phyloP scores from a whole-genome alignment of 2,888 invertebrate species.

The Phlogophora meticulosa region DNA sequence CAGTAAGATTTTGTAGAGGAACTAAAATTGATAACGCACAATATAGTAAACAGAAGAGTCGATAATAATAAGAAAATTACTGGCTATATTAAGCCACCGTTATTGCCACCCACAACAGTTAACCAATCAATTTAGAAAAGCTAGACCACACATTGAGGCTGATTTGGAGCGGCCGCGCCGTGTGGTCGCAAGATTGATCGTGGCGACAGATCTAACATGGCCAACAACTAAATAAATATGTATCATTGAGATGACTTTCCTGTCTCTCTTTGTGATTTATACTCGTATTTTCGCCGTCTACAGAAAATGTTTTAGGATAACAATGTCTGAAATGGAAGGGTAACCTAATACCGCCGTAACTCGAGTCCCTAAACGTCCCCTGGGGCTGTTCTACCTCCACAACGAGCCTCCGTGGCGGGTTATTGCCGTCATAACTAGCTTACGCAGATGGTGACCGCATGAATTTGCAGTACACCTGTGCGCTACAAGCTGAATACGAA shows the following conservation, averaged over 20 bases:
- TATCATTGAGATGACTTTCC: slow-evolving; percentile 10
- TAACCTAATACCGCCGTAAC: slow-evolving; percentile 23
- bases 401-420: slow-evolving; percentile 5
- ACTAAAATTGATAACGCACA: not conserved
- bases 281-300: slow-evolving; percentile 1
- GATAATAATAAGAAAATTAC: not conserved
- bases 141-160: slow-evolving; percentile 58
- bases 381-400: slow-evolving; percentile 26
- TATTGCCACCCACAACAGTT: slow-evolving; percentile 5
- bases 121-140: slow-evolving; percentile 24
- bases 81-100: slow-evolving; percentile 9
- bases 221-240: slow-evolving; percentile 27
- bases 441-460: slow-evolving; percentile 48
- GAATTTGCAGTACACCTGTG: slow-evolving; percentile 31
- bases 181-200: slow-evolving; percentile 45
- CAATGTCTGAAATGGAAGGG: slow-evolving; percentile 24
- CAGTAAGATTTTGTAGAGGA: slow-evolving; percentile 2
- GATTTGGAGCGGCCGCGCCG: slow-evolving; percentile 34
- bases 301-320: slow-evolving; percentile 31
- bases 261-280: not conserved
- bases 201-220: slow-evolving; percentile 33
- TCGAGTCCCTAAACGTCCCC: slow-evolving; percentile 32
- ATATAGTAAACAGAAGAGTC: not conserved
- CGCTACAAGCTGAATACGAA: not conserved
- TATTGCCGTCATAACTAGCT: slow-evolving; percentile 45